These are phyloP conservation scores for Lepisosteus oculatus DNA, from an alignment of 2,113 vertebrate species.

Conservation along the genomic window DNA sequence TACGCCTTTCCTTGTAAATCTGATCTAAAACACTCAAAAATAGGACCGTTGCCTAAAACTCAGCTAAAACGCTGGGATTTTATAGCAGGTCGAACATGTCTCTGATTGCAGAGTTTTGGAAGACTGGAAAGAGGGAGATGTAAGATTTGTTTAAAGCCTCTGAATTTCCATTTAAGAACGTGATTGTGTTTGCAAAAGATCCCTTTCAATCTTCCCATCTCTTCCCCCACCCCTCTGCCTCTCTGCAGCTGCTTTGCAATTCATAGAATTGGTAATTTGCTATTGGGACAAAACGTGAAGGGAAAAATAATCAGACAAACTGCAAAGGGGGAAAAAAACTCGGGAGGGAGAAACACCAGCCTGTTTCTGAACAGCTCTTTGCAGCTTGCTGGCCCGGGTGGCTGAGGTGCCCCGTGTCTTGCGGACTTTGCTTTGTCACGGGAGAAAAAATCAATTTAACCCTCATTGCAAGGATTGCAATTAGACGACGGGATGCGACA, in stretches of 20 bases:
- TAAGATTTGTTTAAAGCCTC: constrained; percentile 83
- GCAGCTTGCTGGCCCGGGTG: constrained; percentile 40
- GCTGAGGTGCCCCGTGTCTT: no score
- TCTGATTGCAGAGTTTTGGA: constrained; percentile 77
- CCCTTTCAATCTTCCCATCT: constrained; percentile 77
- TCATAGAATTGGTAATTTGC: constrained; percentile 90
- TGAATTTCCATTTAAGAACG: constrained; percentile 83
- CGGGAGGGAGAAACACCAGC: constrained; percentile 57
- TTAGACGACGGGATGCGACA: no score
- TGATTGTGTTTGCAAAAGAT: constrained; percentile 86
- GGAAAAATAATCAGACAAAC: constrained; percentile 86
- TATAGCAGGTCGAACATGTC: constrained; percentile 61
- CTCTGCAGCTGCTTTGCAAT: constrained; percentile 84
- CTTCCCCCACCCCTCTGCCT: constrained; percentile 72
- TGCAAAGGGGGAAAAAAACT: constrained; percentile 61
- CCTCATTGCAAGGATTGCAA: constrained; percentile 20
- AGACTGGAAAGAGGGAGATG: constrained; percentile 79
- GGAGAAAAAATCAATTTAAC: constrained; percentile 45
- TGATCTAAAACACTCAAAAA: constrained; percentile 52
- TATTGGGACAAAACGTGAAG: constrained; percentile 86
- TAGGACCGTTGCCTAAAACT: constrained; percentile 55
- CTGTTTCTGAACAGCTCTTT: constrained; percentile 59
- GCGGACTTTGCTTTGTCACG: neutral
- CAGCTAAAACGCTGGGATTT: constrained; percentile 48
- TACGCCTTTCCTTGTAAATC: constrained; percentile 48